Base-by-base conservation (phyloP, 2,888 invertebrate genomes). In the Tipula unca region DNA sequence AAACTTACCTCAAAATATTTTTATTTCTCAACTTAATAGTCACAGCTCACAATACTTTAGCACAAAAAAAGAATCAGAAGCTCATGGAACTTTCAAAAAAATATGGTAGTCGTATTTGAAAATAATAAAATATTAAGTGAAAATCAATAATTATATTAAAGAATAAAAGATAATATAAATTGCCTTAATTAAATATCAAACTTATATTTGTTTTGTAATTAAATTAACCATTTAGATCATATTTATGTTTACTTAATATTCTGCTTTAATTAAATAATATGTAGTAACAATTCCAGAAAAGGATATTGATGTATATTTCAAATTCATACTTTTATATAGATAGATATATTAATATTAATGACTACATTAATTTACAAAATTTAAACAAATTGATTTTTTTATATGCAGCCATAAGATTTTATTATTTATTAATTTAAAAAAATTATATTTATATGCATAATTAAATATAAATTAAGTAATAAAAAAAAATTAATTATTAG, bases 281-380 rank as follows among this genome's bases (percentile, higher is more conserved):
- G 25, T 25, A 25, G 25, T 69, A 69, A 69, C 69, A 69, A 69
- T 69, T 69, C 69, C 69, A 69, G 25, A 69, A 69, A 69, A 25
- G 25, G 25, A 25, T 32, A 32, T 32, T 6, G 5, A 17, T n/a
- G n/a, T 69, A 69, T 69, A 69, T 69, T 69, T 69, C 69, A 69
- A 69, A 69, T 69, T 69, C 69, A 69, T 69, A 69, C 69, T 69
- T 69, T 69, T 69, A 69, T 69, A 69, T 69, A 69, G 69, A 69
- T 69, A 48, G 48, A 48, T 48, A 69, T 69, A 69, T 25, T 69
- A 69, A 3, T 32, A 69, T 69, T 25, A 69, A 69, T 69, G 69
- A 20, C 69, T 69, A 48, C 48, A 48, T 20, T 48, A 48, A 48
- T 48, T 48, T 48, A 48, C 17, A 48, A 48, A 48, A 39, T 39